Evolutionary conservation across 2,888 invertebrate genomes (phyloP), one percentile per base, ranked within the genome.

Genomic region (Bimastos eiseni): DNA sequence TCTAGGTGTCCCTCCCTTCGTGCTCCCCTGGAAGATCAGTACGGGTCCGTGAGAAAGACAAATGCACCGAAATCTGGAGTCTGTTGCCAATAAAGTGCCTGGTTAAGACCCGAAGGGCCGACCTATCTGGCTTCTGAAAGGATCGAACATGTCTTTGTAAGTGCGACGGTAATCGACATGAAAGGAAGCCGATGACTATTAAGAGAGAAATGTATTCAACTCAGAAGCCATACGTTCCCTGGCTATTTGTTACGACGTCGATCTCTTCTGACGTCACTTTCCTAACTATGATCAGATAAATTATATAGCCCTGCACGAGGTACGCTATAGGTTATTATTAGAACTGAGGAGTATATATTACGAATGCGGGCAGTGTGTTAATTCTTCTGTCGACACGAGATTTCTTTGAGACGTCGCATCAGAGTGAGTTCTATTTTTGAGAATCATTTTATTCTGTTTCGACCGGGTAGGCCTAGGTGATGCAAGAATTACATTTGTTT

Each of bases 61-160:
- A n/a, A n/a, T 13, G 70, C 70, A 70, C 70, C 70, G 70, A 70
- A 70, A 13, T 70, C 70, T 70, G 1, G n/a, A 70, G n/a, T 70
- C 70, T 70, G 70, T 70, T 70, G 70, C 70, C 70, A 70, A 70
- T 70, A 70, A 70, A n/a, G 70, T 70, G 70, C 70, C 70, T 70
- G 70, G 70, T 70, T 30, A 70, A 8, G 30, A 70, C 70, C 70
- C 70, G 11, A 70, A 70, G 70, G 70, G 70, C 70, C 70, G 70
- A n/a, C 13, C 70, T 70, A 70, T 30, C 70, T 70, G 70, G 70
- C 70, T 30, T 70, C 30, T 70, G 1, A 70, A n/a, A n/a, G 13
- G 70, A n/a, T n/a, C 70, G 70, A 70, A 70, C 6, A 70, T 70
- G n/a, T 70, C 70, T 70, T 70, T 70, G 70, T 70, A n/a, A 70